These are phyloP conservation scores for Gobio gobio DNA, from an alignment of 2,113 vertebrate species.

Conservation along the genomic window DNA sequence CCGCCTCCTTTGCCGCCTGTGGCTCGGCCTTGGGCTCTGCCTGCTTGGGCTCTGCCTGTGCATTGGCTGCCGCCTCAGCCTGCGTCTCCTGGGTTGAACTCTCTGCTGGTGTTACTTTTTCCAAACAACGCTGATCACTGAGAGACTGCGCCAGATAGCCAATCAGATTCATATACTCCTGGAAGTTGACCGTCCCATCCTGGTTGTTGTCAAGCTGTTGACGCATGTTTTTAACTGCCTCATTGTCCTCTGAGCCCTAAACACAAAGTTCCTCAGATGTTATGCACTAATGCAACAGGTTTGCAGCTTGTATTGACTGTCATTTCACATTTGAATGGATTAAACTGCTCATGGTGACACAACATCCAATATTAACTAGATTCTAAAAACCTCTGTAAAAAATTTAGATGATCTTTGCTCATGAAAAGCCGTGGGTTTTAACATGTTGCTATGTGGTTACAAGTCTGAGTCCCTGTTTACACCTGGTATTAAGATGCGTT, in stretches of 20 bases:
- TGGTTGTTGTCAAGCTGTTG: slow-evolving; percentile 71
- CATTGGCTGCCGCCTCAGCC: slow-evolving; percentile 16
- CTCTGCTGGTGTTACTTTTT: slow-evolving; percentile 50
- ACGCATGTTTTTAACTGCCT: slow-evolving; percentile 72
- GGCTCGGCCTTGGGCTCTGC: slow-evolving; percentile 25
- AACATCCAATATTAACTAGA: background rate
- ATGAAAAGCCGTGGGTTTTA: background rate
- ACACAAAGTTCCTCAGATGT: slow-evolving; percentile 14
- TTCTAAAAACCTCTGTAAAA: background rate
- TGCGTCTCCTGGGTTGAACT: slow-evolving; percentile 52
- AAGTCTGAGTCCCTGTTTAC: no score
- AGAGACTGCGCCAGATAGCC: slow-evolving; percentile 71
- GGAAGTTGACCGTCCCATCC: slow-evolving; percentile 76
- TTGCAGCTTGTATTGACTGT: background rate
- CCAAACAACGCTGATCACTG: slow-evolving; percentile 64
- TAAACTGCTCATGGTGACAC: background rate
- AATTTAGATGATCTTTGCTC: background rate
- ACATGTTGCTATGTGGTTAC: background rate
- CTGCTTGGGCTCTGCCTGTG: slow-evolving; percentile 23
- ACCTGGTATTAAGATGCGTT: no score
- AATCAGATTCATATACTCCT: slow-evolving; percentile 78
- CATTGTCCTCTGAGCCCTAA: slow-evolving; percentile 73
- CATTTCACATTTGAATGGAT: background rate
- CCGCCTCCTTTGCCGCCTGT: slow-evolving; percentile 15
- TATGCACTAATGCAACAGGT: background rate